Conservation (phyloP, 2,113 vertebrate genomes). For the Etheostoma spectabile region DNA sequence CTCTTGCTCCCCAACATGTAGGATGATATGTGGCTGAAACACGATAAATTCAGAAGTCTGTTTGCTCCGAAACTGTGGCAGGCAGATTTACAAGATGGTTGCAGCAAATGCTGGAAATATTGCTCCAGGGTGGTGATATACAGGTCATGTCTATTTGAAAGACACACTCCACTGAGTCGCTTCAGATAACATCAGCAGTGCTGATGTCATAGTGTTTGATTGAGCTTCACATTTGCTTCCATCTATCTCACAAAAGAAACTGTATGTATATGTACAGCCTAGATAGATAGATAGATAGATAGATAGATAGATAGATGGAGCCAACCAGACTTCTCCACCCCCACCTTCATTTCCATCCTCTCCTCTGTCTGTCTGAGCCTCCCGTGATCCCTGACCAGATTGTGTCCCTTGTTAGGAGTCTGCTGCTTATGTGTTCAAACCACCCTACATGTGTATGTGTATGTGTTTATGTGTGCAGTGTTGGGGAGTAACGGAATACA, state of each 20-base stretch:
- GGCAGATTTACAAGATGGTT: constrained; percentile 35
- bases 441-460: constrained; percentile 28
- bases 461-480: background rate
- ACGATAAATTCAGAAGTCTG: constrained; percentile 1
- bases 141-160: constrained; percentile 32
- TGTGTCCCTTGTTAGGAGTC: constrained; percentile 67
- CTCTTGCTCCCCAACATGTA: background rate
- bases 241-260: background rate
- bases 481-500: too few relatives aligned
- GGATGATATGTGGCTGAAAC: background rate
- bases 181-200: constrained; percentile 10
- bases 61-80: constrained; percentile 12
- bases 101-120: constrained; percentile 32
- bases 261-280: background rate
- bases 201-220: background rate
- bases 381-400: constrained; percentile 60
- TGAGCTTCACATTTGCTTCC: background rate
- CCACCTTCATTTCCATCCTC: constrained; percentile 23
- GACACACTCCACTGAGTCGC: constrained; percentile 21
- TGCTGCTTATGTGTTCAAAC: constrained; percentile 50
- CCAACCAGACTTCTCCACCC: constrained; percentile 21
- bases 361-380: constrained; percentile 25
- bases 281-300: background rate
- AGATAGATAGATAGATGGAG: background rate
- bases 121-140: constrained; percentile 35